A percentile compares a stretch with the other conserved stretches of the same genome.
phyloP scores from a whole-genome alignment of 2,797 vertebrate genomes.

The Sphaeramia orbicularis region DNA sequence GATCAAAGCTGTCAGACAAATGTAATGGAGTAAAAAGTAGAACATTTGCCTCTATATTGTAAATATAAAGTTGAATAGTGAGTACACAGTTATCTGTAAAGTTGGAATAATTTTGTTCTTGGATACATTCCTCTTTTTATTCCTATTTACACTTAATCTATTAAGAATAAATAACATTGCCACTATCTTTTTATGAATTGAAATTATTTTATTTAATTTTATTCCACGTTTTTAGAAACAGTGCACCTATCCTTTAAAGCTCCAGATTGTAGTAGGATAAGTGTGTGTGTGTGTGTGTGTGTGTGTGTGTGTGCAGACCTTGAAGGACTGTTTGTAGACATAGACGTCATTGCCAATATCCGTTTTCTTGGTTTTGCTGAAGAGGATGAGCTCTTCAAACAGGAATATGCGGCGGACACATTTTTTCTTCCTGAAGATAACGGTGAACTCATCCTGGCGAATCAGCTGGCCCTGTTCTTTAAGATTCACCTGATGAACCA shows the following conservation, averaged over 20 bases:
- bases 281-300: not conserved
- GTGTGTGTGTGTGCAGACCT: constrained; percentile 73
- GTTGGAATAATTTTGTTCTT: no score
- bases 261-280: not conserved
- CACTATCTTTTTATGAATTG: no score
- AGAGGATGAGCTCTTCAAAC: constrained; percentile 87
- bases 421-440: constrained; percentile 86
- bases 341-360: constrained; percentile 86
- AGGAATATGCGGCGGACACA: constrained; percentile 85
- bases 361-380: constrained; percentile 86
- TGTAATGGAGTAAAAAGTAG: no score
- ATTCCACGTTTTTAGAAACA: not conserved
- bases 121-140: no score
- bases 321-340: constrained; percentile 89
- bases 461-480: constrained; percentile 88
- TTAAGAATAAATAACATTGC: no score
- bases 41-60: no score
- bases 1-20: no score
- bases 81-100: no score
- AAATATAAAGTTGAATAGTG: no score
- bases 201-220: no score
- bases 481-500: constrained; percentile 80
- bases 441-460: constrained; percentile 85
- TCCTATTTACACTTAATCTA: no score
- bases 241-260: not conserved